Conservation (phyloP, 2,797 vertebrate species). For the Cynopterus sphinx region DNA sequence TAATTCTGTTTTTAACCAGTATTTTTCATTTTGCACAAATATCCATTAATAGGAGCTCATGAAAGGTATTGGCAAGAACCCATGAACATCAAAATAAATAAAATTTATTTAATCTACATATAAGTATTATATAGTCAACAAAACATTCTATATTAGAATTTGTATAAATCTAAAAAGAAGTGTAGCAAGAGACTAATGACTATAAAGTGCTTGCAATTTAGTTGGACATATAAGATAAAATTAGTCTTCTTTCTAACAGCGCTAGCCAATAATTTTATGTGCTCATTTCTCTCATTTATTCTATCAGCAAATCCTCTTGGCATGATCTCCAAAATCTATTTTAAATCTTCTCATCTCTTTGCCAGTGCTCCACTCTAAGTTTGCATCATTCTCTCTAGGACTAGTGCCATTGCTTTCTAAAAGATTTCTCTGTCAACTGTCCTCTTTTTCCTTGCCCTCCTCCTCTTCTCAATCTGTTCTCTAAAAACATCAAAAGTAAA, state of each 20-base stretch:
- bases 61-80: not conserved
- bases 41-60: not conserved
- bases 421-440: not conserved
- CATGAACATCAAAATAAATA: not conserved
- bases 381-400: not conserved
- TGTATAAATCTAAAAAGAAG: not conserved
- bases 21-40: not conserved
- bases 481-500: not conserved
- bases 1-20: slow-evolving; percentile 31
- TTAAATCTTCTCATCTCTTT: not conserved
- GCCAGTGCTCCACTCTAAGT: not conserved
- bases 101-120: not conserved
- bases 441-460: not conserved
- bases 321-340: not conserved
- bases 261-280: not conserved
- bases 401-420: not conserved
- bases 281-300: not conserved
- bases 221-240: not conserved
- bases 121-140: not conserved
- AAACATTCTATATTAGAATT: not conserved
- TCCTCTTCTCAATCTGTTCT: not conserved
- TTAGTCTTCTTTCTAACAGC: not conserved
- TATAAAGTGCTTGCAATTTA: not conserved
- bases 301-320: not conserved
- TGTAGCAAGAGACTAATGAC: not conserved